A percentile compares a stretch with the other conserved stretches of the same genome.
phyloP scores from a whole-genome alignment of 2,888 invertebrate species.

The Drosophila heteroneura region DNA sequence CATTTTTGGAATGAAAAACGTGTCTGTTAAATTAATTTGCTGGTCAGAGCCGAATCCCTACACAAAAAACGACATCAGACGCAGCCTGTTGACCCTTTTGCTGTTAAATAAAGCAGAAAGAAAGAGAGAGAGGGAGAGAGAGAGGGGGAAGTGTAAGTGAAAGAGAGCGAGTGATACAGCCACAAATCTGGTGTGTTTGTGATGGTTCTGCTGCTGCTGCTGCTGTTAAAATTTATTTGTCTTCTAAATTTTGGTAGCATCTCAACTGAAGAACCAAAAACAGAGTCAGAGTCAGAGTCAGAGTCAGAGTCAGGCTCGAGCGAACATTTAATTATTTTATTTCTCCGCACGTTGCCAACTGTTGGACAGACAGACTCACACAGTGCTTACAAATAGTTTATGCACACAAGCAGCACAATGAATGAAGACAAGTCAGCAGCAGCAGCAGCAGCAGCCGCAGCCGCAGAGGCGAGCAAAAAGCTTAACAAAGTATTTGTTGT shows the following conservation, averaged over 20 bases:
- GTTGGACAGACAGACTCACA: slow-evolving; percentile 8
- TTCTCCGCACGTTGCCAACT: slow-evolving; percentile 27
- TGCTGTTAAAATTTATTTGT: slow-evolving; percentile 68
- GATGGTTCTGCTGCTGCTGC: slow-evolving; percentile 48
- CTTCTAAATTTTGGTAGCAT: slow-evolving; percentile 76
- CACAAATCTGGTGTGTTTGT: slow-evolving; percentile 59
- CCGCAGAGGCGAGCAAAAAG: slow-evolving; percentile 17
- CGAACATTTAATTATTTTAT: slow-evolving; percentile 59
- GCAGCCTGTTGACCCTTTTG: slow-evolving; percentile 51
- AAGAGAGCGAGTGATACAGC: slow-evolving; percentile 11
- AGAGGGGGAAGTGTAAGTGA: not conserved
- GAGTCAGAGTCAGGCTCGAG: slow-evolving; percentile 20
- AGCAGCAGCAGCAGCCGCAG: slow-evolving; percentile 11
- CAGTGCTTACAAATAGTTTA: slow-evolving; percentile 52
- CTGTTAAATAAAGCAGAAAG: not conserved
- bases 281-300: slow-evolving; percentile 4
- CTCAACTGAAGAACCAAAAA: slow-evolving; percentile 54
- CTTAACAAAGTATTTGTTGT: slow-evolving; percentile 44
- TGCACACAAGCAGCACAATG: slow-evolving; percentile 43
- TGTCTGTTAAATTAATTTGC: slow-evolving; percentile 74
- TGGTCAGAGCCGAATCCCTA: slow-evolving; percentile 51
- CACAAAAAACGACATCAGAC: slow-evolving; percentile 32
- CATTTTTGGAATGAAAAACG: slow-evolving; percentile 65
- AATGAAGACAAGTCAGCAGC: slow-evolving; percentile 46
- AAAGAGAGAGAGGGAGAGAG: not conserved